Evolutionary conservation across 92 coral and sea anemone genomes (phyloP).

Genomic region (Epizoanthus illoricatus): DNA sequence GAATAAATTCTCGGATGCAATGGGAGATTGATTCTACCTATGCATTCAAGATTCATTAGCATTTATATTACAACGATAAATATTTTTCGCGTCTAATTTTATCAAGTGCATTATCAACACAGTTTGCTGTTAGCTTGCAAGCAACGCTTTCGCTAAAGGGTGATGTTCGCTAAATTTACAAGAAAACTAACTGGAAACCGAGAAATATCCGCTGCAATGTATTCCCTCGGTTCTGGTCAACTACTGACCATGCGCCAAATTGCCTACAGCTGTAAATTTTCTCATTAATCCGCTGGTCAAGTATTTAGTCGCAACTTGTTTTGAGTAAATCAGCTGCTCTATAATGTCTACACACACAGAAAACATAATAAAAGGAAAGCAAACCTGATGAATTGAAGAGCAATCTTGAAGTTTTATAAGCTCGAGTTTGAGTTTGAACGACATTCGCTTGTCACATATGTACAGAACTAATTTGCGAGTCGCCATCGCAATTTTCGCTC

Average conservation of each 20-base stretch:
- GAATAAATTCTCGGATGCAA: neutral
- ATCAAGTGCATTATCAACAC: neutral
- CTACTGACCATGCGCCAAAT: slow-evolving; percentile 6
- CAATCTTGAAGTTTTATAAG: slow-evolving; percentile 14
- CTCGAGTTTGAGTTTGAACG: neutral
- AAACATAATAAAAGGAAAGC: slow-evolving; percentile 16
- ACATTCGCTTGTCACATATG: neutral
- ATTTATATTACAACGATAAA: neutral
- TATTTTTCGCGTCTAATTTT: neutral
- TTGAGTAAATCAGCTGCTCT: slow-evolving; percentile 27
- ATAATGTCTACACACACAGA: slow-evolving; percentile 1
- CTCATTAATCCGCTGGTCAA: slow-evolving; percentile 27
- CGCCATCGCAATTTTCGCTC: neutral
- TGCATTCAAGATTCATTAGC: neutral
- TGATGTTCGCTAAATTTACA: no score
- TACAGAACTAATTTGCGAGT: neutral
- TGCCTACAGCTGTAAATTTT: slow-evolving; percentile 27
- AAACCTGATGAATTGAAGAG: slow-evolving; percentile 13
- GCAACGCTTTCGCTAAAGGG: neutral
- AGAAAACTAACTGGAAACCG: neutral
- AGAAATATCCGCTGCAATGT: neutral
- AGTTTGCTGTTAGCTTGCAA: neutral
- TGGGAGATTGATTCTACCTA: neutral
- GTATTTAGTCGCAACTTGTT: slow-evolving; percentile 11
- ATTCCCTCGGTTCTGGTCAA: neutral